These are phyloP conservation scores for Ctenosaura bakeri DNA, from an alignment of 2,797 vertebrate species.

Conservation along the genomic window DNA sequence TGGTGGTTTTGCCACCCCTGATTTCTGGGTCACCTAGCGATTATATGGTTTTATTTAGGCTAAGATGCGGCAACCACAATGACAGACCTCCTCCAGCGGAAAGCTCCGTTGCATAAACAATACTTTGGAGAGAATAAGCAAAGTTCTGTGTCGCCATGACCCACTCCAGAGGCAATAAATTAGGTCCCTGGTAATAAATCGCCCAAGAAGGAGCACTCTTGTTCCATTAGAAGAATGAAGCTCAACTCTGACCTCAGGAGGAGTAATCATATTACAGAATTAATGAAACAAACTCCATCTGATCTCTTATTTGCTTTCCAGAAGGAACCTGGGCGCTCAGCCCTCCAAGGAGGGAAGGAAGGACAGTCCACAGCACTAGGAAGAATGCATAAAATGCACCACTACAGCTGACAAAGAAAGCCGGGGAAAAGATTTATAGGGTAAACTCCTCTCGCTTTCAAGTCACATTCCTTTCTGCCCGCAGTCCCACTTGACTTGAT, in stretches of 20 bases:
- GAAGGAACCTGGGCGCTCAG: slow-evolving; percentile 44
- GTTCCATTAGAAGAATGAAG: slow-evolving; percentile 63
- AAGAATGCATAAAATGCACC: slow-evolving; percentile 73
- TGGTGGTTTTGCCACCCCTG: neutral
- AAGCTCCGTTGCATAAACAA: slow-evolving; percentile 60
- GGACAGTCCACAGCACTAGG: slow-evolving; percentile 68
- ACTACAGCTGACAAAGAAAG: slow-evolving; percentile 74
- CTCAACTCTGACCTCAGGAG: slow-evolving; percentile 56
- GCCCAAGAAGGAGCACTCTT: slow-evolving; percentile 58
- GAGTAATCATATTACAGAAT: slow-evolving; percentile 50
- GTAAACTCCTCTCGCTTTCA: slow-evolving; percentile 75
- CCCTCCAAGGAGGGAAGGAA: slow-evolving; percentile 2
- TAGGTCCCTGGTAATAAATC: slow-evolving; percentile 65
- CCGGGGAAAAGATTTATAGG: slow-evolving; percentile 76
- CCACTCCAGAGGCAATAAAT: slow-evolving; percentile 64
- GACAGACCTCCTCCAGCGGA: slow-evolving; percentile 19
- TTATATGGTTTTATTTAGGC: slow-evolving; percentile 31
- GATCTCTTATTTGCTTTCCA: slow-evolving; percentile 21
- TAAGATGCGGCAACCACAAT: slow-evolving; percentile 35
- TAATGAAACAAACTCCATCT: slow-evolving; percentile 59
- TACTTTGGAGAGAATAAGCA: slow-evolving; percentile 51
- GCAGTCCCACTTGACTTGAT: slow-evolving; percentile 74
- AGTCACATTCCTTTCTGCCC: slow-evolving; percentile 71
- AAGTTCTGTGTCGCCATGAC: slow-evolving; percentile 46
- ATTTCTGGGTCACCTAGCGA: slow-evolving; percentile 1